Evolutionary conservation across 1,140 invertebrate species (phyloP).

Genomic region (Himalopsyche phryganea): DNA sequence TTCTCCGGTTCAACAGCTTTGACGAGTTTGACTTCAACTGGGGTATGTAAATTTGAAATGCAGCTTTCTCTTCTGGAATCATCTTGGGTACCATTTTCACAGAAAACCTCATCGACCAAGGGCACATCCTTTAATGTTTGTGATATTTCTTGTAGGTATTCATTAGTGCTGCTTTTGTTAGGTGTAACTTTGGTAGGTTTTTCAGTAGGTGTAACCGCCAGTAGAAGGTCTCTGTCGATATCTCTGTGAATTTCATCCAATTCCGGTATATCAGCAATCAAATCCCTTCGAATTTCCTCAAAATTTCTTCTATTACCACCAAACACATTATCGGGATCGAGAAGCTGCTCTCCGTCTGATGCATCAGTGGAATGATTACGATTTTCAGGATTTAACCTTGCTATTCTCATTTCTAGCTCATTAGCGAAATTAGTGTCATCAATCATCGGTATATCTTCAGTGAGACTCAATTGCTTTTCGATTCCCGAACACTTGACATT

Average conservation of each 20-base stretch:
- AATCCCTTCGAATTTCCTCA: constrained; percentile 50
- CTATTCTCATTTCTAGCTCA: constrained; percentile 50
- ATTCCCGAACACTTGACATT: constrained; percentile 41
- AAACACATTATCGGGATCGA: constrained; percentile 27
- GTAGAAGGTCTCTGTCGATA: constrained; percentile 32
- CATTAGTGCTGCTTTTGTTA: constrained; percentile 40
- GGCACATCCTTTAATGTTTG: constrained; percentile 41
- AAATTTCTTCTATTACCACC: constrained; percentile 38
- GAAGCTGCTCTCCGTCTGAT: constrained; percentile 5
- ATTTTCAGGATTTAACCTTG: constrained; percentile 41
- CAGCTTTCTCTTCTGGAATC: neutral
- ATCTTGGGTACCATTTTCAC: constrained; percentile 31
- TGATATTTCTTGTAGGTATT: constrained; percentile 42
- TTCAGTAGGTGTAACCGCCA: neutral
- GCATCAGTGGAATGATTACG: constrained; percentile 32
- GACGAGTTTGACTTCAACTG: no score
- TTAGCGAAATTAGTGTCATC: constrained; percentile 47
- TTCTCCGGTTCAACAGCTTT: constrained; percentile 42
- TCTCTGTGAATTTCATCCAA: constrained; percentile 50
- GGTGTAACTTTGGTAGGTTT: neutral
- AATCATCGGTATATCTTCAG: constrained; percentile 54
- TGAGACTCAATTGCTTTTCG: constrained; percentile 49
- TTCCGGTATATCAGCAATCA: constrained; percentile 52
- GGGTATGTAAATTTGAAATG: no score
- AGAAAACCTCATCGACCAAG: constrained; percentile 37